Base-by-base conservation (phyloP, 2,113 vertebrate species). In the Petromus typicus region DNA sequence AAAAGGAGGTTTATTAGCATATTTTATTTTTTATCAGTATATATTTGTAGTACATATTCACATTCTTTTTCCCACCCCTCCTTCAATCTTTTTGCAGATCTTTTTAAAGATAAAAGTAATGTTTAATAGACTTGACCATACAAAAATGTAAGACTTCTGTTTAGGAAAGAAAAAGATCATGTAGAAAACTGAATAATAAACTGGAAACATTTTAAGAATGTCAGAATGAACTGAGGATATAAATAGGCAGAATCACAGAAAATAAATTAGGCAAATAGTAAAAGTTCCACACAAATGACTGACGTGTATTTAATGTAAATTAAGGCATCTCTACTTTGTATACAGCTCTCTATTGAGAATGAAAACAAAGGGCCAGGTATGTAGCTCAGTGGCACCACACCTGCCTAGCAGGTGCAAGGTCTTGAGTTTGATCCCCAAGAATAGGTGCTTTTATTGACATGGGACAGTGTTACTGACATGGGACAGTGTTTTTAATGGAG, bases 21-120 rank as follows among this genome's bases (percentile, higher is more conserved):
- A 40, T 88, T 56, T 54, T 59, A 22, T 59, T 64, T 34, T 64
- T 64, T n/a, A n/a, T 64, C 32, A 64, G 30, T 34, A 64, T 27
- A 32, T 34, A 30, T 64, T 64, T 67, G 34, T n/a, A 20, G 66
- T 20, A 32, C 34, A 20, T 37, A 34, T 37, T 37, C 34, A 67
- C 66, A 37, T 67, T 66, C 66, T 34, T 67, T 67, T 37, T 16
- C 7, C 34, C 3, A 5, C 34, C 17, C 66, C n/a, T 32, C 17
- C 27, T 34, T n/a, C 66, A 67, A 67, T 67, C 14, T 67, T 51
- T 16, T 34, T 67, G 64, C 34, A 67, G 32, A n/a, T n/a, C 37
- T 27, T 27, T 87, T 71, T 22, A 67, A 84, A 94, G 79, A 69
- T 75, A 95, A 40, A 89, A 69, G 23, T 78, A 89, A 71, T 71